Evolutionary conservation across 53 echinoderm and acorn worm species (phyloP).

Genomic region (Astropecten irregularis): DNA sequence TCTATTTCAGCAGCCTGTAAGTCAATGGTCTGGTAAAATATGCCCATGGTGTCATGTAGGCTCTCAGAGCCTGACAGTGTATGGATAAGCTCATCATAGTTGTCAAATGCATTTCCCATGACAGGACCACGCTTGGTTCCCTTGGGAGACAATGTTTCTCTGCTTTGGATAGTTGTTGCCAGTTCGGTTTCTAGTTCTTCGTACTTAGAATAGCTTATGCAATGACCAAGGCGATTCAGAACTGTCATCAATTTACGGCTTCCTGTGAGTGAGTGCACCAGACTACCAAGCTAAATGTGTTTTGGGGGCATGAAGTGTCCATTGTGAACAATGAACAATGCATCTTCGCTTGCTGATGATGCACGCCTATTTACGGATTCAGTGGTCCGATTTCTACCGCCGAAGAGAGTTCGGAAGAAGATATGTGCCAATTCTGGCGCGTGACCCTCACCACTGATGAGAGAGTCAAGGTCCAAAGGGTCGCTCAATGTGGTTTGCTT

Average conservation of each 20-base stretch:
- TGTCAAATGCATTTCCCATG: background rate
- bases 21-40: slow-evolving; percentile 13
- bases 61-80: slow-evolving; percentile 2
- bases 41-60: slow-evolving; percentile 34
- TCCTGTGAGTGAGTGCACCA: slow-evolving; percentile 23
- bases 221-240: background rate
- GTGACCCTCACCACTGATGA: background rate
- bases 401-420: background rate
- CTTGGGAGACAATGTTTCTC: no score
- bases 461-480: no score
- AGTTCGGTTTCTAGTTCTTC: background rate
- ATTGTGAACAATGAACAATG: slow-evolving; percentile 10
- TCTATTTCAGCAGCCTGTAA: background rate
- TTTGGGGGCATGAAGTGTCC: background rate
- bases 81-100: slow-evolving; percentile 4
- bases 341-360: slow-evolving; percentile 5
- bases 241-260: slow-evolving; percentile 5
- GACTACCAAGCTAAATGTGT: background rate
- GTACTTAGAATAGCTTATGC: background rate
- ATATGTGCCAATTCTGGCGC: background rate
- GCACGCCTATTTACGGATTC: background rate
- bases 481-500: no score
- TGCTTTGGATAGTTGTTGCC: background rate
- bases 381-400: background rate
- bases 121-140: background rate